A percentile compares a stretch with the other conserved stretches of the same genome.
Evolutionary conservation across 2,797 vertebrate species (phyloP).

Genomic region (Agapornis canus): DNA sequence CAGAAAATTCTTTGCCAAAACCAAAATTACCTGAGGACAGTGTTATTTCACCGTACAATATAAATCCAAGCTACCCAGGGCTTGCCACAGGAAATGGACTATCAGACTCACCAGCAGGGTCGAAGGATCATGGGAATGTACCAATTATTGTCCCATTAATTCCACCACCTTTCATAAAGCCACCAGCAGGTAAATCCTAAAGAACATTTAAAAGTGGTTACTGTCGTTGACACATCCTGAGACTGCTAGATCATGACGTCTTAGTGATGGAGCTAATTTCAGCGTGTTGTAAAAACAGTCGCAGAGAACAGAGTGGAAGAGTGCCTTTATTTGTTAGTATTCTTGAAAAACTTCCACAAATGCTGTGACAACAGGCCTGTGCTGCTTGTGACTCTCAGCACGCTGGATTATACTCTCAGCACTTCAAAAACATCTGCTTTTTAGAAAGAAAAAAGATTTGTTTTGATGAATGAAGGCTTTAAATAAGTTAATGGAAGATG

Average conservation of each 20-base stretch:
- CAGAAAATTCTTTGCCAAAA: conserved; percentile 99
- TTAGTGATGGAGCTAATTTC: neutral
- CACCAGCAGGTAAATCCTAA: conserved; percentile 89
- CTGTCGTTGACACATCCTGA: neutral
- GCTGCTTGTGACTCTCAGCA: neutral
- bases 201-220: neutral
- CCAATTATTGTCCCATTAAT: conserved; percentile 97
- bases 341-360: neutral
- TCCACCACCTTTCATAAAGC: conserved; percentile 96
- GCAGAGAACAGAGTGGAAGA: neutral
- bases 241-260: neutral
- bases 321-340: neutral
- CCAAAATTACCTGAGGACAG: conserved; percentile 88
- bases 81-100: conserved; percentile 91
- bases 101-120: conserved; percentile 87
- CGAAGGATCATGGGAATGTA: conserved; percentile 92
- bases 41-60: conserved; percentile 89
- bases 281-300: neutral
- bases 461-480: conserved; percentile 39
- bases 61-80: conserved; percentile 89
- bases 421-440: conserved; percentile 23
- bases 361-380: neutral
- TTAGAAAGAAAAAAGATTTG: neutral
- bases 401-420: neutral
- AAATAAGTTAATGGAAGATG: conserved; percentile 29